These are phyloP conservation scores for Diorhabda sublineata DNA, from an alignment of 1,140 invertebrate genomes.

Conservation along the genomic window DNA sequence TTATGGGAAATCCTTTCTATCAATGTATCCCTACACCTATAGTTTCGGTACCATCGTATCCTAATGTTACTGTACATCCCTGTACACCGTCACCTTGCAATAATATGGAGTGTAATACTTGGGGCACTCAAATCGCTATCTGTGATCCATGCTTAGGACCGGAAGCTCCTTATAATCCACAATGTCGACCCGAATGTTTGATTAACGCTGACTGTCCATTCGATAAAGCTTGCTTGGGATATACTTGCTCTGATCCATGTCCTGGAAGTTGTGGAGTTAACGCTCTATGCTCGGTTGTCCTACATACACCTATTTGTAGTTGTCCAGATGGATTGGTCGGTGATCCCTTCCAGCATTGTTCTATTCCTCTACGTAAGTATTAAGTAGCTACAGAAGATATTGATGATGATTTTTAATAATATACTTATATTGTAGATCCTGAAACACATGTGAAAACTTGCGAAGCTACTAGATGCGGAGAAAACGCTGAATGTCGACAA, in stretches of 20 bases:
- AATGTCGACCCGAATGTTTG: slow-evolving; percentile 73
- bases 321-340: slow-evolving; percentile 69
- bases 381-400: background rate
- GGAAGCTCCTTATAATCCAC: slow-evolving; percentile 62
- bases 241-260: slow-evolving; percentile 75
- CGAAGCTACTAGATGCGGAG: slow-evolving; percentile 61
- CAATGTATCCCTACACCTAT: slow-evolving; percentile 62
- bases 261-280: slow-evolving; percentile 77
- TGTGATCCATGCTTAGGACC: slow-evolving; percentile 72
- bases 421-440: slow-evolving; percentile 31
- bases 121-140: slow-evolving; percentile 67
- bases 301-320: slow-evolving; percentile 72
- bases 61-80: slow-evolving; percentile 59
- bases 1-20: slow-evolving; percentile 74
- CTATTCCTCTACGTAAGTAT: slow-evolving; percentile 50
- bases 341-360: slow-evolving; percentile 78
- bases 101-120: slow-evolving; percentile 62
- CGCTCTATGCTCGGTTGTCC: slow-evolving; percentile 69
- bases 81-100: slow-evolving; percentile 75
- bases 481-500: slow-evolving; percentile 69
- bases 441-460: slow-evolving; percentile 60
- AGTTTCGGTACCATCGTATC: slow-evolving; percentile 36
- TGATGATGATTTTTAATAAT: background rate
- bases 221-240: slow-evolving; percentile 70
- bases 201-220: slow-evolving; percentile 73